A percentile compares a stretch with the other conserved stretches of the same genome.
Conservation (phyloP, 2,888 invertebrate genomes). For the Tipula helvola region DNA sequence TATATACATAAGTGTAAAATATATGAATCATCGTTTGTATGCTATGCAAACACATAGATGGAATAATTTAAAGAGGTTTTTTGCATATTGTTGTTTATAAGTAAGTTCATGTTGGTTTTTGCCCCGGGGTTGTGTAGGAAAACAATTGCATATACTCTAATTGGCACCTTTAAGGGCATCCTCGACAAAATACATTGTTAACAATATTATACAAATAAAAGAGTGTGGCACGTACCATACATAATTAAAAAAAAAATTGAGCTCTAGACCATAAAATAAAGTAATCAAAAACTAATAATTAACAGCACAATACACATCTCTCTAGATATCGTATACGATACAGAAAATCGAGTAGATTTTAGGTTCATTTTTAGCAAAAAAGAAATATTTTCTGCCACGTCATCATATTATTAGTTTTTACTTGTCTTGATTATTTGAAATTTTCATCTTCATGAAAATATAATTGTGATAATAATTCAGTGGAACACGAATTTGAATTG, state of each 20-base stretch:
- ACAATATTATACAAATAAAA: not conserved
- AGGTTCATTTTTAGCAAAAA: not conserved
- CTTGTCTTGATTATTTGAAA: not conserved
- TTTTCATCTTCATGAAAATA: not conserved
- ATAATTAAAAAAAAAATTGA: not conserved
- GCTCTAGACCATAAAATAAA: not conserved
- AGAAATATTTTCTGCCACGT: not conserved
- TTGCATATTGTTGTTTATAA: not conserved
- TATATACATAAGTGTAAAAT: not conserved
- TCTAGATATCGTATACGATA: not conserved
- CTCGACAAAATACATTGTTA: not conserved
- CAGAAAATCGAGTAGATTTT: not conserved
- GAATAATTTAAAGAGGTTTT: not conserved
- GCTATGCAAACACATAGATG: not conserved
- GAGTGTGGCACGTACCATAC: not conserved
- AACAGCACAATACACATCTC: not conserved
- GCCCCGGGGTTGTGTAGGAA: not conserved
- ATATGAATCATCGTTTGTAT: not conserved
- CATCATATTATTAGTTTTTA: not conserved
- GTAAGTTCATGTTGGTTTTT: not conserved
- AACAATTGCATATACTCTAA: not conserved
- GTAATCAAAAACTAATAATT: conserved; percentile 4
- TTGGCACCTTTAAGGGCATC: not conserved
- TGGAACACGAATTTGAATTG: not conserved
- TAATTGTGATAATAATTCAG: not conserved